phyloP scores from a whole-genome alignment of 2,888 invertebrate species.

The Synergus japonicus region DNA sequence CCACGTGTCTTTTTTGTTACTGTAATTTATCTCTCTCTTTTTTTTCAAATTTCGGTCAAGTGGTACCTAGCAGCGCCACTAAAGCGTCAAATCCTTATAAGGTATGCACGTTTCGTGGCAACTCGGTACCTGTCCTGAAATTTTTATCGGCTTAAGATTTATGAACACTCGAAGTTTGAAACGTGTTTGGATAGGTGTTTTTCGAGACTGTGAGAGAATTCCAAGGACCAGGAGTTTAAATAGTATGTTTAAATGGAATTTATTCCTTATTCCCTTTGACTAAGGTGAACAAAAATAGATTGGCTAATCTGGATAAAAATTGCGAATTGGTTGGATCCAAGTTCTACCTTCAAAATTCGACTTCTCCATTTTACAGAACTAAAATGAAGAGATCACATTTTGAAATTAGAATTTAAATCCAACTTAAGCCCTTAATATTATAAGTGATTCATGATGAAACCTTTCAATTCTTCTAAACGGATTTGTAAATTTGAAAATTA shows the following conservation, averaged over 20 bases:
- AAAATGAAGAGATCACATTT: no score
- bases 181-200: conserved; percentile 27
- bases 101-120: background rate
- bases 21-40: background rate
- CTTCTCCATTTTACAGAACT: no score
- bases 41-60: background rate
- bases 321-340: background rate
- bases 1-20: background rate
- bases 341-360: no score
- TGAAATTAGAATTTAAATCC: no score
- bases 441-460: no score
- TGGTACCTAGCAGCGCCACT: background rate
- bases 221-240: conserved; percentile 1
- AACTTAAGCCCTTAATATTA: no score
- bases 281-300: background rate
- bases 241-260: conserved; percentile 12
- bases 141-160: conserved; percentile 34
- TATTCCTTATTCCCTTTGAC: background rate
- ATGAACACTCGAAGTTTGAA: conserved; percentile 36
- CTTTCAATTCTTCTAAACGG: background rate
- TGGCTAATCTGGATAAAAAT: background rate
- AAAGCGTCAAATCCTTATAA: conserved; percentile 14
- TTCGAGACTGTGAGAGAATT: conserved; percentile 4
- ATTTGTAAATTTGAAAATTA: background rate
- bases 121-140: conserved; percentile 29